Evolutionary conservation across 2,113 vertebrate genomes (phyloP).

Genomic region (Thryonomys swinderianus): DNA sequence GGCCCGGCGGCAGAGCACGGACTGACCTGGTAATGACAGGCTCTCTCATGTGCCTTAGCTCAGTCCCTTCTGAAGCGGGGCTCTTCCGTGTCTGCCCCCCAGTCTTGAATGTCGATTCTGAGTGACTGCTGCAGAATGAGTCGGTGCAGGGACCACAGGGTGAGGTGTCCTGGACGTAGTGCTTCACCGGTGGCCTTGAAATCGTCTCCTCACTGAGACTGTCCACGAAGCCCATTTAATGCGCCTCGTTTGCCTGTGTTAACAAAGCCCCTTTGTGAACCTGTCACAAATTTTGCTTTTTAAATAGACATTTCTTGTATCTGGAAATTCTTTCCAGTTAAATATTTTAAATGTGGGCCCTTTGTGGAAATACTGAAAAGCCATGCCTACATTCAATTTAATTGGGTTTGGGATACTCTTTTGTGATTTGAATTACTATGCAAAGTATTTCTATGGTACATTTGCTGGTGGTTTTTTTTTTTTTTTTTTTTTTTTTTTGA

Average conservation of each 20-base stretch:
- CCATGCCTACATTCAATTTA: background rate
- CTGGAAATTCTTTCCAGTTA: slow-evolving; percentile 27
- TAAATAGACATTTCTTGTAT: slow-evolving; percentile 28
- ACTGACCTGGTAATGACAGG: slow-evolving; percentile 84
- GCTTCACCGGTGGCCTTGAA: background rate
- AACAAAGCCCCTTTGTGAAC: background rate
- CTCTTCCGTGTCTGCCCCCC: background rate
- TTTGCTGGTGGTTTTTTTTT: slow-evolving; percentile 56
- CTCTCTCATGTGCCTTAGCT: background rate
- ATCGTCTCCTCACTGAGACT: slow-evolving; percentile 19
- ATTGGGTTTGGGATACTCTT: background rate
- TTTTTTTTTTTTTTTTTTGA: too few relatives aligned
- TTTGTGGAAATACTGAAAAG: background rate
- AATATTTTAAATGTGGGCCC: background rate
- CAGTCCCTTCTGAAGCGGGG: background rate
- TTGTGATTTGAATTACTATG: slow-evolving; percentile 49
- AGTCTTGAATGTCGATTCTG: background rate
- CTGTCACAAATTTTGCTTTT: background rate
- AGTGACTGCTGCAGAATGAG: background rate
- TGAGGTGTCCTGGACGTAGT: background rate
- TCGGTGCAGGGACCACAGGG: background rate
- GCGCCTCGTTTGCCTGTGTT: background rate
- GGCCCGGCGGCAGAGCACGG: slow-evolving; percentile 89
- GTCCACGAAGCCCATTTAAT: background rate
- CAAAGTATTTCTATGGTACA: background rate